Percentiles rank a stretch among this genome's conserved stretches.
These are phyloP conservation scores for Sibirionetta formosa DNA, from an alignment of 2,797 vertebrate genomes.

Conservation along the genomic window DNA sequence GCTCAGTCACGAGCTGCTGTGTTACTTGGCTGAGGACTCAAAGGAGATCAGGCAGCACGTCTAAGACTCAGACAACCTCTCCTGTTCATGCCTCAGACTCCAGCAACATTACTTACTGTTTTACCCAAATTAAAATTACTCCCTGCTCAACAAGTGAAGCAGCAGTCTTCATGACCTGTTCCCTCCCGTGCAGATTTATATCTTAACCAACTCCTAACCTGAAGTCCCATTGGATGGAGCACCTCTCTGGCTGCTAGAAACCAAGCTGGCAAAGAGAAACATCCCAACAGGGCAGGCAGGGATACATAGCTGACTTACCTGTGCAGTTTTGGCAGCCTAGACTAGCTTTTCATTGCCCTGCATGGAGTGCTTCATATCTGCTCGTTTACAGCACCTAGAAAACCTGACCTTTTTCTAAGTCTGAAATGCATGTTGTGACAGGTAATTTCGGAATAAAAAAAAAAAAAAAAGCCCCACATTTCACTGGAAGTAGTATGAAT, in stretches of 20 bases:
- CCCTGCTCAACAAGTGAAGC: rapidly evolving
- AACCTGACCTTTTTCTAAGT: neutral
- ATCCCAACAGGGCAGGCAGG: rapidly evolving
- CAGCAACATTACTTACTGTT: rapidly evolving
- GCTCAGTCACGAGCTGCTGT: rapidly evolving
- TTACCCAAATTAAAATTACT: neutral
- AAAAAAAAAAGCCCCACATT: neutral
- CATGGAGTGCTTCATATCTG: rapidly evolving
- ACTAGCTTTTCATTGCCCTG: rapidly evolving
- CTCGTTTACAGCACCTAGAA: neutral
- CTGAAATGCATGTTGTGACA: rapidly evolving
- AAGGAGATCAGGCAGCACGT: neutral
- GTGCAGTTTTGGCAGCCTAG: neutral
- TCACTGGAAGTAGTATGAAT: neutral
- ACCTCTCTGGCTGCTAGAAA: rapidly evolving
- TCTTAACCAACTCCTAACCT: rapidly evolving
- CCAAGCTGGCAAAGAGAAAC: rapidly evolving
- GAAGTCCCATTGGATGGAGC: rapidly evolving
- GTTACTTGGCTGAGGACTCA: neutral
- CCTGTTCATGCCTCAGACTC: rapidly evolving
- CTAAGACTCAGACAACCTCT: neutral
- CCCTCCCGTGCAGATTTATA: neutral
- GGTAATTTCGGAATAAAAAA: neutral
- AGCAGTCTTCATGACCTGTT: neutral
- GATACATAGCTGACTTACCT: neutral